phyloP scores from a whole-genome alignment of 2,888 invertebrate genomes.

The Ecliptopera silaceata region DNA sequence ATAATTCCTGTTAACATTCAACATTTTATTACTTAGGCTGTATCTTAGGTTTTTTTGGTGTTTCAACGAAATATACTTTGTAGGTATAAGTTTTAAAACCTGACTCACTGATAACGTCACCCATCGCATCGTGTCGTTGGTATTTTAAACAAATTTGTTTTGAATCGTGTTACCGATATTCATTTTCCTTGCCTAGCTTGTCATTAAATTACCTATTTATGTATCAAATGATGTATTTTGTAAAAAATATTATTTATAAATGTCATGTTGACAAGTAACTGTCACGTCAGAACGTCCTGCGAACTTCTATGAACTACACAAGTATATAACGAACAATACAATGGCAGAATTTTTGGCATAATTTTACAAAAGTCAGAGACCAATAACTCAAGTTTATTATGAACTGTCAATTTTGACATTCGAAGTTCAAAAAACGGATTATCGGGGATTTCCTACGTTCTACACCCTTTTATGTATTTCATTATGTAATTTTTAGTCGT shows the following conservation, averaged over 20 bases:
- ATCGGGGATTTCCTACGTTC: too few relatives aligned
- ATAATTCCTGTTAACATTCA: slow-evolving; percentile 8
- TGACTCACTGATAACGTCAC: slow-evolving; percentile 50
- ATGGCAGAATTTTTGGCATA: too few relatives aligned
- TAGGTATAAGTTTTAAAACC: slow-evolving; percentile 27
- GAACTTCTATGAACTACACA: neutral
- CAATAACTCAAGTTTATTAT: too few relatives aligned
- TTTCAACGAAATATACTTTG: neutral
- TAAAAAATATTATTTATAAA: neutral
- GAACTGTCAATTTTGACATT: too few relatives aligned
- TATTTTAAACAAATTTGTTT: slow-evolving; percentile 5
- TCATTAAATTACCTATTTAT: too few relatives aligned
- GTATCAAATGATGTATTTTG: too few relatives aligned
- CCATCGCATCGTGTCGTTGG: slow-evolving; percentile 24
- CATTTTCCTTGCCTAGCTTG: too few relatives aligned
- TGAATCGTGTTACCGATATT: neutral
- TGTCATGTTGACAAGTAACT: neutral
- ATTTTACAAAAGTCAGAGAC: too few relatives aligned
- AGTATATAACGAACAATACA: too few relatives aligned
- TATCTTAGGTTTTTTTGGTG: neutral
- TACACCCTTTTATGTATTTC: neutral
- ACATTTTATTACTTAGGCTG: neutral
- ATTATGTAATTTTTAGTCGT: neutral
- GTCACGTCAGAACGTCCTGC: neutral
- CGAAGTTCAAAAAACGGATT: too few relatives aligned